Evolutionary conservation across 2,797 vertebrate species (phyloP).

Genomic region (Pangasius mekongensis): DNA sequence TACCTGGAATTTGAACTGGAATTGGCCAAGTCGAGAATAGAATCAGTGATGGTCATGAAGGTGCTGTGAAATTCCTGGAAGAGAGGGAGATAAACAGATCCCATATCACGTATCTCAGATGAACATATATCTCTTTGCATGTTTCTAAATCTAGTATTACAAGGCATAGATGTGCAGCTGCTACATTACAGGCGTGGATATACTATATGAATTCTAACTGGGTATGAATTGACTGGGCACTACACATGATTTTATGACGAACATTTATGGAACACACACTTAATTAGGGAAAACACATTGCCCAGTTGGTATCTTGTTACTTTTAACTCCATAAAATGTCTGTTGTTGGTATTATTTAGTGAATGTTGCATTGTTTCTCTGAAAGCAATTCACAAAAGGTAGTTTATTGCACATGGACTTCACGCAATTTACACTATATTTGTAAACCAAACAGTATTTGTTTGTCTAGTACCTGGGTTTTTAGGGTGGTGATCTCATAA

Average conservation of each 20-base stretch:
- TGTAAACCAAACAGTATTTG: not conserved
- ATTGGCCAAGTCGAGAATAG: constrained; percentile 2
- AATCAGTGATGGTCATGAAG: constrained; percentile 4
- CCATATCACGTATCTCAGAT: constrained; percentile 1
- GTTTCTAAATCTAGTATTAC: not conserved
- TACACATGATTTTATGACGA: too few species aligned
- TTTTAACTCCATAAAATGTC: not conserved
- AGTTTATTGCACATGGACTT: not conserved
- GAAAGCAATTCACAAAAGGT: not conserved
- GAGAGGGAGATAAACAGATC: constrained; percentile 29
- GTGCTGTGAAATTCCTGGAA: constrained; percentile 23
- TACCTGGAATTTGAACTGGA: not conserved
- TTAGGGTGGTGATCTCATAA: not conserved
- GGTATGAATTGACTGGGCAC: not conserved
- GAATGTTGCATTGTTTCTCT: not conserved
- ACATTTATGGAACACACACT: not conserved
- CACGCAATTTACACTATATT: too few species aligned
- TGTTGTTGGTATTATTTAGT: not conserved
- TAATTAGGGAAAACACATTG: too few species aligned
- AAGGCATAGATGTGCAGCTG: constrained; percentile 1
- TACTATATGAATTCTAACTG: not conserved
- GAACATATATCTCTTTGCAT: not conserved
- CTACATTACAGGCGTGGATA: not conserved
- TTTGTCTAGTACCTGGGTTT: not conserved
- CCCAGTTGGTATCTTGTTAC: not conserved